Percentiles rank a stretch among this genome's conserved stretches.
Conservation (phyloP, 2,888 invertebrate species). For the Isoperla grammatica region DNA sequence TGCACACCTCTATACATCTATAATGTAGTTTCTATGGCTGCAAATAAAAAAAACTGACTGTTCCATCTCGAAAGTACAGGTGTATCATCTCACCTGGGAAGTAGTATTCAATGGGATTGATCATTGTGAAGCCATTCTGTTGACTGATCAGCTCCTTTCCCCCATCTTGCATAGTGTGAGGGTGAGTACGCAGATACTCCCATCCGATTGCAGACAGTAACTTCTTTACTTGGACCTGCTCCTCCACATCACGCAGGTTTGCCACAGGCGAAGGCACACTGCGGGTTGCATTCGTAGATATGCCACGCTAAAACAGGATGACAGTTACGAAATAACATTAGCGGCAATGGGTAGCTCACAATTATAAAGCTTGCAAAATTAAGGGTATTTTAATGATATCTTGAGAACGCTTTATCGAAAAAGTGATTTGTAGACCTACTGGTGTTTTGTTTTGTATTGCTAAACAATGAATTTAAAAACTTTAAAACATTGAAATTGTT, state of each 20-base stretch:
- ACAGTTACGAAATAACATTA: background rate
- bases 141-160: constrained; percentile 63
- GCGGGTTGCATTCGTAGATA: constrained; percentile 78
- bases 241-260: constrained; percentile 73
- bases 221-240: constrained; percentile 61
- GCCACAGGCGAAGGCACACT: constrained; percentile 77
- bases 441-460: background rate
- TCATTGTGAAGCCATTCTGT: constrained; percentile 77
- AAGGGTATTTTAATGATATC: too few species aligned
- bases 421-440: background rate
- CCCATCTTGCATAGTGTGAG: constrained; percentile 62
- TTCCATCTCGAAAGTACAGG: too few species aligned
- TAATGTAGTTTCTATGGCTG: too few species aligned
- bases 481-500: too few species aligned
- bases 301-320: constrained; percentile 57
- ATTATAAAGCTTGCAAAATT: background rate
- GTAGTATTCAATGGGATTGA: constrained; percentile 84
- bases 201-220: constrained; percentile 76
- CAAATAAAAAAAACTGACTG: too few species aligned
- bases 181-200: constrained; percentile 72
- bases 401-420: too few species aligned
- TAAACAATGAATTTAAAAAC: too few species aligned
- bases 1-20: too few species aligned
- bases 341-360: background rate
- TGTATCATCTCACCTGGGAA: constrained; percentile 75